phyloP scores from a whole-genome alignment of 23 tunicate genomes.

The Corella eumyota region DNA sequence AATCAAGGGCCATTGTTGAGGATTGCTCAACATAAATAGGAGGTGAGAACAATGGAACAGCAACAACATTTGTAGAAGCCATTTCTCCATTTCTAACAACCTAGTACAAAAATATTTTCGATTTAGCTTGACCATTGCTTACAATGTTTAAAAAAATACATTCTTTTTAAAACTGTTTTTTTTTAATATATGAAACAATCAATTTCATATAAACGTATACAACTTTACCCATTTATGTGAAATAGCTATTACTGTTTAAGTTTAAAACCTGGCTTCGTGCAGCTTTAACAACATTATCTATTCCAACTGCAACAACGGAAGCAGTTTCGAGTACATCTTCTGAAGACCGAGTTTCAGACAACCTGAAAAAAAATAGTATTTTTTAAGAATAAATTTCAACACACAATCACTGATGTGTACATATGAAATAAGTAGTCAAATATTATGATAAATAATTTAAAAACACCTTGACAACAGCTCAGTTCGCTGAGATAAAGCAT shows the following conservation, averaged over 20 bases:
- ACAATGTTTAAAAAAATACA: no score
- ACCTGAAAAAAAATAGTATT: conserved; percentile 6
- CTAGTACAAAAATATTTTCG: no score
- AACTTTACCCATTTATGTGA: no score
- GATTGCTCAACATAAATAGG: conserved; percentile 22
- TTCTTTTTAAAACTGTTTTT: no score
- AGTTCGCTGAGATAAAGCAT: conserved; percentile 39
- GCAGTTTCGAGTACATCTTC: conserved; percentile 60
- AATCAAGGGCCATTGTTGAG: conserved; percentile 23
- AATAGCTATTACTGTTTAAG: no score
- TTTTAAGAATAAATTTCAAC: no score
- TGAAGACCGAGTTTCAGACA: conserved; percentile 26
- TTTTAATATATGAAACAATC: no score
- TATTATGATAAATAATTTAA: background rate
- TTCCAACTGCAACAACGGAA: conserved; percentile 23
- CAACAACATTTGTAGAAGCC: conserved; percentile 22
- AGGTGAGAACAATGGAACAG: conserved; percentile 25
- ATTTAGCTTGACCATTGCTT: no score
- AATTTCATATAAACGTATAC: no score
- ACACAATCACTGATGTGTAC: no score
- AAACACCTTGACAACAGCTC: conserved; percentile 21
- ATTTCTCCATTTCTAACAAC: conserved; percentile 6
- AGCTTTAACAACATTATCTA: conserved; percentile 49
- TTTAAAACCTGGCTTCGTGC: conserved; percentile 42
- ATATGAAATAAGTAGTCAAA: no score